Conservation (phyloP, 2,888 invertebrate species). For the Mythimna albipuncta region DNA sequence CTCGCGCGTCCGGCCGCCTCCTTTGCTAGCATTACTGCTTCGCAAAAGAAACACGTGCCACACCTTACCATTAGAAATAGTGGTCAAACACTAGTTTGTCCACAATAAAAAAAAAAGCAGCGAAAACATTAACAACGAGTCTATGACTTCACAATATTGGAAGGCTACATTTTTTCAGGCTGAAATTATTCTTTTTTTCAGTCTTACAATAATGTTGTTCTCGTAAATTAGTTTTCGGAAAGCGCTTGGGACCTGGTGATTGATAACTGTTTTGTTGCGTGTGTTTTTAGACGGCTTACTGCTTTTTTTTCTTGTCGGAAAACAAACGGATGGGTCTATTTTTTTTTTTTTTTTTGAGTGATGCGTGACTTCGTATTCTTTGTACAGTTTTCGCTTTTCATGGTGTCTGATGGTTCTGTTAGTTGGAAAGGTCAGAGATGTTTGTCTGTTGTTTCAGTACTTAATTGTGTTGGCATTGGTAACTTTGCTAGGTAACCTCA, state of each 20-base stretch:
- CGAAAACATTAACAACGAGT: slow-evolving; percentile 5
- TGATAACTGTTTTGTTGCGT: slow-evolving; percentile 61
- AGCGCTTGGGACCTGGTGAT: slow-evolving; percentile 64
- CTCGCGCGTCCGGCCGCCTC: no score
- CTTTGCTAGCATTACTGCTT: no score
- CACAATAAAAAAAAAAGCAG: neutral
- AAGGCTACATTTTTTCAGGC: slow-evolving; percentile 33
- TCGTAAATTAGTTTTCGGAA: slow-evolving; percentile 69
- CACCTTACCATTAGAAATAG: no score
- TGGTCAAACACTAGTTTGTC: no score
- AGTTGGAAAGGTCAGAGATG: neutral
- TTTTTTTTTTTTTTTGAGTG: slow-evolving; percentile 46
- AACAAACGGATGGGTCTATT: slow-evolving; percentile 47
- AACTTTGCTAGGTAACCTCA: neutral
- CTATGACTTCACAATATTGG: slow-evolving; percentile 34
- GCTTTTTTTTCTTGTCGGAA: slow-evolving; percentile 30
- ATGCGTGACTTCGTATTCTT: slow-evolving; percentile 41
- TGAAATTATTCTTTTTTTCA: slow-evolving; percentile 56
- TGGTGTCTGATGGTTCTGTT: neutral
- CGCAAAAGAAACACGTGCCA: no score
- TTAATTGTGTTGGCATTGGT: neutral
- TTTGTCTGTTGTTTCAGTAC: no score
- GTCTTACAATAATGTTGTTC: slow-evolving; percentile 61
- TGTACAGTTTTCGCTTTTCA: slow-evolving; percentile 19
- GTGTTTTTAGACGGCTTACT: slow-evolving; percentile 45